Conservation (phyloP, 2,797 vertebrate genomes). For the Coccyzus lansbergi region DNA sequence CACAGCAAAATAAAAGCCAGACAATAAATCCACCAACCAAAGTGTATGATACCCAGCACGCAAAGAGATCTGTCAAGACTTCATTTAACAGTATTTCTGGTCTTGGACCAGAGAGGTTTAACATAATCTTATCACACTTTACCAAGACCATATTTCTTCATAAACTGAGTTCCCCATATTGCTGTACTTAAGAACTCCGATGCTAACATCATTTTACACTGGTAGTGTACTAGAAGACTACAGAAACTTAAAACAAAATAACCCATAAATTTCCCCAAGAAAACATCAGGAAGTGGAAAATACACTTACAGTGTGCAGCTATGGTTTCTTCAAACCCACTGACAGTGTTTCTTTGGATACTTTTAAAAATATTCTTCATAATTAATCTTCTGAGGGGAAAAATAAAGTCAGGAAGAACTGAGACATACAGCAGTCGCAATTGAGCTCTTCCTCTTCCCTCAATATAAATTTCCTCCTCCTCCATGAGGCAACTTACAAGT, state of each 20-base stretch:
- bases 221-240: neutral
- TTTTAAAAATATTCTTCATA: slow-evolving; percentile 12
- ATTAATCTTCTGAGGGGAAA: slow-evolving; percentile 54
- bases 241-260: neutral
- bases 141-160: neutral
- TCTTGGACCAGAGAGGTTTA: neutral
- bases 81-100: neutral
- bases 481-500: neutral
- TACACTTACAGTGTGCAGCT: neutral
- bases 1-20: neutral
- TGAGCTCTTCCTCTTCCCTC: neutral
- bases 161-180: neutral
- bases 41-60: neutral
- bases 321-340: neutral
- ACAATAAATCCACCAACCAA: neutral
- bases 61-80: neutral
- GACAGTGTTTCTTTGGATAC: neutral
- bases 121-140: neutral
- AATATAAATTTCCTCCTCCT: neutral
- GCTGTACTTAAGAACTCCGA: neutral
- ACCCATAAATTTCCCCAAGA: neutral
- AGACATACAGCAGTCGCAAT: neutral
- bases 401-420: neutral
- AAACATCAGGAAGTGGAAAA: neutral
- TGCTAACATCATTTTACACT: neutral